phyloP scores from a whole-genome alignment of 2,888 invertebrate genomes.

The Notodonta dromedarius region DNA sequence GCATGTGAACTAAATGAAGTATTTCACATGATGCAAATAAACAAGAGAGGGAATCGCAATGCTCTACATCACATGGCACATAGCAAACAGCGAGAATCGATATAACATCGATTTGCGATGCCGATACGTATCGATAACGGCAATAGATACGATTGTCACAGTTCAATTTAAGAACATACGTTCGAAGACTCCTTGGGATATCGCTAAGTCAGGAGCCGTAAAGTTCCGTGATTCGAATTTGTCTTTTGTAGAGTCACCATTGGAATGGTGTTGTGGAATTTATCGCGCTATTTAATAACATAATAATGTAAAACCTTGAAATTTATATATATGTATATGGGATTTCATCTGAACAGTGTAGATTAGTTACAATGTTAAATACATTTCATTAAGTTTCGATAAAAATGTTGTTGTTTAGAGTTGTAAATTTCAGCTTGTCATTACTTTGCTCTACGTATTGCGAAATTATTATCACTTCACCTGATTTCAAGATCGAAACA shows the following conservation, averaged over 20 bases:
- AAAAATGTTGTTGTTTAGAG: too few species aligned
- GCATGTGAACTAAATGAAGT: slow-evolving; percentile 39
- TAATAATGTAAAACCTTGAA: not conserved
- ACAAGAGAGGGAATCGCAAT: slow-evolving; percentile 62
- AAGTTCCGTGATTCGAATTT: slow-evolving; percentile 36
- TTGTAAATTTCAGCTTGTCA: not conserved
- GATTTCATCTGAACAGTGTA: too few species aligned
- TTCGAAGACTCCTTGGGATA: slow-evolving; percentile 39
- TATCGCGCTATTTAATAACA: slow-evolving; percentile 16
- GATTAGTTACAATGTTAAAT: too few species aligned
- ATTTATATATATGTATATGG: too few species aligned
- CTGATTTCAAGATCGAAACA: slow-evolving; percentile 27
- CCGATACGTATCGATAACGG: slow-evolving; percentile 37
- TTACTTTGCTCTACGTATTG: too few species aligned
- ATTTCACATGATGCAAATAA: slow-evolving; percentile 53
- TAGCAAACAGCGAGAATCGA: slow-evolving; percentile 52
- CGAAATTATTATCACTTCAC: slow-evolving; percentile 21
- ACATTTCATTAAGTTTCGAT: too few species aligned
- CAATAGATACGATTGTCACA: slow-evolving; percentile 52
- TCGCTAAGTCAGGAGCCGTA: slow-evolving; percentile 27
- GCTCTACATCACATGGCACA: slow-evolving; percentile 64
- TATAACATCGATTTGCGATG: slow-evolving; percentile 52
- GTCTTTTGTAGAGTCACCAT: slow-evolving; percentile 25
- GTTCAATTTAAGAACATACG: slow-evolving; percentile 53
- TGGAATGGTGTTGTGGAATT: slow-evolving; percentile 19